Conservation (phyloP, 1,140 invertebrate genomes). For the Trypoxylus dichotomus region DNA sequence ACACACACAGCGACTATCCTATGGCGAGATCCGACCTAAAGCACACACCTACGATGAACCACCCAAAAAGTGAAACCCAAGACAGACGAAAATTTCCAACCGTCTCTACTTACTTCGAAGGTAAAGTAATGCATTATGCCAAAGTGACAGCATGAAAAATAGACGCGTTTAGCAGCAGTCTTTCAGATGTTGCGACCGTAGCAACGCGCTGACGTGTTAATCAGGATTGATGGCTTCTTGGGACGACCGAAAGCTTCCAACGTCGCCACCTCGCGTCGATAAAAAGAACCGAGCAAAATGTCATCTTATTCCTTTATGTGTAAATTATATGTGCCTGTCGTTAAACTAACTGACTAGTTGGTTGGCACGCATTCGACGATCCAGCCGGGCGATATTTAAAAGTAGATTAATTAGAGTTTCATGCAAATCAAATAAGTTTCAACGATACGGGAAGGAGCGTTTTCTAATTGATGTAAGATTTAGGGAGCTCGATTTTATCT, state of each 20-base stretch:
- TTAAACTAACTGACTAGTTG: neutral
- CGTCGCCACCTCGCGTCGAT: neutral
- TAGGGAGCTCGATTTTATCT: neutral
- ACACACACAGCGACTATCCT: neutral
- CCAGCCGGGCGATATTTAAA: neutral
- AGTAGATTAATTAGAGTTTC: conserved; percentile 3
- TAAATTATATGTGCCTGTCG: conserved; percentile 6
- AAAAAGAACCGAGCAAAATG: conserved; percentile 19
- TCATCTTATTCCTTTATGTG: conserved; percentile 12
- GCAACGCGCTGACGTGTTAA: conserved; percentile 32
- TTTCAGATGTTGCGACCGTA: conserved; percentile 31
- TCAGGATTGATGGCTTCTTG: conserved; percentile 34
- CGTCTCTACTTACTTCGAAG: neutral
- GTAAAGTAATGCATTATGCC: conserved; percentile 42
- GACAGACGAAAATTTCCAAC: conserved; percentile 6
- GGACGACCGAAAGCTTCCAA: neutral
- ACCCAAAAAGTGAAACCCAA: conserved; percentile 13
- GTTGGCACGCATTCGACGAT: neutral
- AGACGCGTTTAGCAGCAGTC: conserved; percentile 38
- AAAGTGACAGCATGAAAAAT: conserved; percentile 45
- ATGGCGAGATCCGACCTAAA: neutral
- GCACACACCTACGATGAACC: neutral
- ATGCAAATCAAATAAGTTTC: neutral
- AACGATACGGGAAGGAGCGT: neutral
- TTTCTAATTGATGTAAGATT: conserved; percentile 16